Conservation (phyloP, 2,888 invertebrate genomes). For the Orchestes rusci region DNA sequence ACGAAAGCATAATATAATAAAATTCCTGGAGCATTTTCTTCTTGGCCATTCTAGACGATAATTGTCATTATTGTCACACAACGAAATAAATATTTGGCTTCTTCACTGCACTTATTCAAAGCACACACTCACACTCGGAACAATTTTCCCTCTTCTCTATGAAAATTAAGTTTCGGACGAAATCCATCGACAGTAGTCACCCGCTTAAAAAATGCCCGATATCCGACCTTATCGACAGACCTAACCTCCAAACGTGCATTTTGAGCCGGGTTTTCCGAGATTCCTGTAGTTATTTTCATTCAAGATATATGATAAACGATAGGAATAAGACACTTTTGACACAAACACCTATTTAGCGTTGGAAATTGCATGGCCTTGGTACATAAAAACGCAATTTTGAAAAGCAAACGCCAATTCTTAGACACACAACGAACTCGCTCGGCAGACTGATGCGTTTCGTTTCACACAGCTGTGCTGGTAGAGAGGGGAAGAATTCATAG, state of each 20-base stretch:
- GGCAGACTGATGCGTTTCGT: slow-evolving; percentile 47
- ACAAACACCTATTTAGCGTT: slow-evolving; percentile 14
- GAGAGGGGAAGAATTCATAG: slow-evolving; percentile 38
- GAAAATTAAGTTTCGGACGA: no score
- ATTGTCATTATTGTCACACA: no score
- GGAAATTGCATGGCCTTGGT: slow-evolving; percentile 27
- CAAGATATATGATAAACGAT: slow-evolving; percentile 14
- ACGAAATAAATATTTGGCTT: no score
- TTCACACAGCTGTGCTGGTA: slow-evolving; percentile 43
- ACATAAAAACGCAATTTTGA: slow-evolving; percentile 29
- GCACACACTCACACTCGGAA: no score
- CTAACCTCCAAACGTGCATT: slow-evolving; percentile 36
- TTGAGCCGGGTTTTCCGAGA: slow-evolving; percentile 33
- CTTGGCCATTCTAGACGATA: no score
- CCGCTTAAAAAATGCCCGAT: slow-evolving; percentile 30
- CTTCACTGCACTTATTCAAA: no score
- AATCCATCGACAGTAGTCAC: slow-evolving; percentile 28
- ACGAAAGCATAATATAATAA: no score
- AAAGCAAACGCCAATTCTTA: slow-evolving; percentile 30
- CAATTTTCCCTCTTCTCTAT: no score
- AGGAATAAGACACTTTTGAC: slow-evolving; percentile 15
- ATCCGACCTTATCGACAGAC: slow-evolving; percentile 36
- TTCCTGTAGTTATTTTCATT: slow-evolving; percentile 25
- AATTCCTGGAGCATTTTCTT: no score
- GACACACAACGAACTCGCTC: slow-evolving; percentile 39